Evolutionary conservation across 1,140 invertebrate species (phyloP), one percentile per base, ranked within the genome.

Genomic region (Camponotus vicinus): DNA sequence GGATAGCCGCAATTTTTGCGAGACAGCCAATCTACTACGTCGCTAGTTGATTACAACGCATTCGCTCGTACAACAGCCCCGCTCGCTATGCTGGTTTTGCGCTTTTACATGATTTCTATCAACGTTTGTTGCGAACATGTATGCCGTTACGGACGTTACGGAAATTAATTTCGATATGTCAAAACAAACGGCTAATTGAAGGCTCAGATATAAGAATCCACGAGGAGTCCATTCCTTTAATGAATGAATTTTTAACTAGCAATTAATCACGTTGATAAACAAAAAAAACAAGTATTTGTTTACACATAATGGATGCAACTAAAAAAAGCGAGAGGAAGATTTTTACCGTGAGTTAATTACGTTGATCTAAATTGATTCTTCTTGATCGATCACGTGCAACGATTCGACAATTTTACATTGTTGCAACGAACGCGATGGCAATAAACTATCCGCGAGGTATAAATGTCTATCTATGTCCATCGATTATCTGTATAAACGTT

Each of bases 1-100:
- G 49, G 57, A 37, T 45, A 73, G 76, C 45, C 67, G 84, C 75
- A 73, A 88, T 77, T 85, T 86, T 82, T 73, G 55, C 61, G 69
- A 73, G 52, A 77, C 86, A 78, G 52, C 40, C 80, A 63, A 79
- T 88, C 67, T 67, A 73, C 64, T 71, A 42, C 49, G 49, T 61
- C 71, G 52, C 70, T 85, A 70, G 73, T 89, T 88, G 85, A 84
- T 78, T 80, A 87, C 70, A 86, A 79, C 40, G 66, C 66, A 57
- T 69, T 59, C 42, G 80, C 70, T 75, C 69, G 80, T 63, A n/a
- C 73, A 37, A 27, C 27, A 27, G 27, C 1, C 27, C 64, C 64
- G 75, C 45, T 40, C 84, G 73, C 82, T 59, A 66, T 63, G 85
- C n/a, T 67, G 67, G 78, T 86, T 82, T 67, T 82, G 79, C 67